Base-by-base conservation (phyloP, 2,113 vertebrate genomes). In the Entelurus aequoreus region DNA sequence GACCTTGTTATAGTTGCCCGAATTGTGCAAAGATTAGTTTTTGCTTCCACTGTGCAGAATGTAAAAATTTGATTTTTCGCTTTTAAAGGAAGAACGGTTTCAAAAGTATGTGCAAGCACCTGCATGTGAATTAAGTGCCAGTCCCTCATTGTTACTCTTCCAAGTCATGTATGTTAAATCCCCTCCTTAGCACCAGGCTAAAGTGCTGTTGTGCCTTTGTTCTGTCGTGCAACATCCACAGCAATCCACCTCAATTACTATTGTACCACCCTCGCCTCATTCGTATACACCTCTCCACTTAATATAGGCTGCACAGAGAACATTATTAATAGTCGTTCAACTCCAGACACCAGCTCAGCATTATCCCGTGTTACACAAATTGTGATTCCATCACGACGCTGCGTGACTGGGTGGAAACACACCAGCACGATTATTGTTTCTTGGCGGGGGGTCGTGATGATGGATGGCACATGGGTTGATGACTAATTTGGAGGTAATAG, bases 291-390 rank as follows among this genome's bases (percentile, higher is more conserved):
- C 48, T 63, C 58, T 66, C 69, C 59, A 36, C 68, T 69, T 60
- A 53, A 63, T 69, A 67, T 13, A 36, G 38, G 65, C 50, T 66
- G 54, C 28, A 54, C 50, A 15, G 60, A 54, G 67, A 76, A 81
- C 38, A 60, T 81, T 83, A 86, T 82, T 80, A 84, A 85, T 86
- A 77, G 75, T 72, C 8, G 10, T 76, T 74, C 44, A 60, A 80
- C 60, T 74, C 70, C 60, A 59, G 72, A 79, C 10, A 76, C 77
- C 75, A 75, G 72, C 77, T 79, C 81, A 84, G 80, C 81, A 76
- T 80, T 84, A 71, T 75, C 65, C 21, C 62, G 54, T 9, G 59
- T 75, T 76, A 75, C 69, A 69, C 76, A 82, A 68, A 51, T 19
- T 37, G 62, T 67, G 79, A 79, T 82, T 76, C 57, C 66, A 74